phyloP scores from a whole-genome alignment of 2,113 vertebrate genomes.

The Sylvilagus bachmani region DNA sequence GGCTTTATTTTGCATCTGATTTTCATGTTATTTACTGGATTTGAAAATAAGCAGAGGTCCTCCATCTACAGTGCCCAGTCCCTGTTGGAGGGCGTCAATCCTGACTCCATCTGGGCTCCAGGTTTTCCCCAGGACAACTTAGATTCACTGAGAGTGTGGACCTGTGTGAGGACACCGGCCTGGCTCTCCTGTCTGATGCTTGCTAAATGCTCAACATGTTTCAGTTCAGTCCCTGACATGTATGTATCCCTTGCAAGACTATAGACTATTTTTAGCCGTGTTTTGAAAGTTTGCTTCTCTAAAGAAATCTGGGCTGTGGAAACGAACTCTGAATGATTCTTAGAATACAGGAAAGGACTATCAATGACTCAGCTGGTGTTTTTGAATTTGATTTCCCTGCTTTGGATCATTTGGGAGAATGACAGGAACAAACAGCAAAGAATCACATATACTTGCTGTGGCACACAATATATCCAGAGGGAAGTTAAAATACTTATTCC shows the following conservation, averaged over 20 bases:
- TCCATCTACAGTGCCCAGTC: not conserved
- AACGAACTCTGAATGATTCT: not conserved
- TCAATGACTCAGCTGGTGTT: not conserved
- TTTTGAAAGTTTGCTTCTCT: not conserved
- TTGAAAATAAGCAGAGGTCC: constrained; percentile 60
- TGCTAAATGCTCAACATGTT: constrained; percentile 15
- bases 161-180: not conserved
- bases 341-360: not conserved
- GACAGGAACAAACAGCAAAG: constrained; percentile 16
- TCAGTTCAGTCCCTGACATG: not conserved
- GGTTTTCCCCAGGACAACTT: not conserved
- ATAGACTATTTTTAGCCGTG: not conserved
- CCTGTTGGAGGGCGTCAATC: not conserved
- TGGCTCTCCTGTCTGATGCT: not conserved
- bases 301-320: not conserved
- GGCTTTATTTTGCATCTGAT: constrained; percentile 79
- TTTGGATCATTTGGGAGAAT: constrained; percentile 30
- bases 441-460: not conserved
- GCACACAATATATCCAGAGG: not conserved
- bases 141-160: not conserved
- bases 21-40: constrained; percentile 76
- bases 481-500: not conserved
- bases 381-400: not conserved
- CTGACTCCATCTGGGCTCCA: not conserved
- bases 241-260: not conserved